Evolutionary conservation across 2,113 vertebrate species (phyloP).

Genomic region (Actenoides lindsayi): DNA sequence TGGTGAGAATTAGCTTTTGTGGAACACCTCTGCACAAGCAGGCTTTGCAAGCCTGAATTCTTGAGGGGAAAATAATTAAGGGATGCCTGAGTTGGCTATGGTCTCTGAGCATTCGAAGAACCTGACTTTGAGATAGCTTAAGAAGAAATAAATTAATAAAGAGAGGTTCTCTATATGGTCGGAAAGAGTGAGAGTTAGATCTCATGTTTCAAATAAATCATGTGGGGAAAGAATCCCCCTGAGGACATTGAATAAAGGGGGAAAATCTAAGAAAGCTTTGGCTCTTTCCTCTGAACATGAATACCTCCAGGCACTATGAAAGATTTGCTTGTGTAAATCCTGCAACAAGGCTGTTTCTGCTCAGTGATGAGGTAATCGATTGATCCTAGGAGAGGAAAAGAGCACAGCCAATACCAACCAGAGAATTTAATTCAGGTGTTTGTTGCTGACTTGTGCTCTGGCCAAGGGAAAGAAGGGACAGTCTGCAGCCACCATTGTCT

Average conservation of each 20-base stretch:
- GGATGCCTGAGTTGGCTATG: background rate
- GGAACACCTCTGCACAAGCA: background rate
- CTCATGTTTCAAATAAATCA: background rate
- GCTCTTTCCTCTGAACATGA: background rate
- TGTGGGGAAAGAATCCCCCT: no score
- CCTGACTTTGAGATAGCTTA: background rate
- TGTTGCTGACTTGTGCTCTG: background rate
- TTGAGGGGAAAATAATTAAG: background rate
- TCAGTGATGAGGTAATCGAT: background rate
- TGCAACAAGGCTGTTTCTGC: background rate
- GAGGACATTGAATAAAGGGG: background rate
- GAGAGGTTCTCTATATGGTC: fast-evolving
- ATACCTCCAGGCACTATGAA: background rate
- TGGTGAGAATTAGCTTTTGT: background rate
- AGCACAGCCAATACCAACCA: background rate
- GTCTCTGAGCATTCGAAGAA: background rate
- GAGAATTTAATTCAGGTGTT: background rate
- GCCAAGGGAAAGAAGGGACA: background rate
- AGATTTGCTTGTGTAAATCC: background rate
- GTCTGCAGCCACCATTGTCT: fast-evolving
- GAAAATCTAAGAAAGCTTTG: background rate
- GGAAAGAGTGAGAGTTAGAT: background rate
- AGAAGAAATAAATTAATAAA: background rate
- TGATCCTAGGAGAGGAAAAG: constrained; percentile 6
- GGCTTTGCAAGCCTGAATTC: background rate